Evolutionary conservation across 2,113 vertebrate species (phyloP).

Genomic region (Malurus cyaneus): DNA sequence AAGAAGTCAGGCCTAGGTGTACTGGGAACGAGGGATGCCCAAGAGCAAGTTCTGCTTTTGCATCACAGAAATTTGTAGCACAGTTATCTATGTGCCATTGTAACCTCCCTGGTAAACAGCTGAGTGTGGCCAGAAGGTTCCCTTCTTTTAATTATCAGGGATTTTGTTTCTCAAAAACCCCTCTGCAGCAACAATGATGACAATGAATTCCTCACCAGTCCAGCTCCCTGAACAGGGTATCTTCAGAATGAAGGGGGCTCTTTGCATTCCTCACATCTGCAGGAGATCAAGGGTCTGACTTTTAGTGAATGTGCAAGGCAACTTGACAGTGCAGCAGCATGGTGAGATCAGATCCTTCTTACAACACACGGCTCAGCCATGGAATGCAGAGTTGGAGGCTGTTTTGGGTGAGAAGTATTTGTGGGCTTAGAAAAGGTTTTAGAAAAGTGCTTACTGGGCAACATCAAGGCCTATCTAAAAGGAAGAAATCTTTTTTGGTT

Average conservation of each 20-base stretch:
- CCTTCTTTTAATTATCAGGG: not conserved
- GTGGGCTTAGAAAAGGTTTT: not conserved
- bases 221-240: not conserved
- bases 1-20: not conserved
- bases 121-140: not conserved
- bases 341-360: not conserved
- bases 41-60: not conserved
- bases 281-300: not conserved
- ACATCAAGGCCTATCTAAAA: not conserved
- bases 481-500: not conserved
- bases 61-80: not conserved
- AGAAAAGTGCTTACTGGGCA: not conserved
- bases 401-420: not conserved
- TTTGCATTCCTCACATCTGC: not conserved
- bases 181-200: not conserved
- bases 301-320: accelerated
- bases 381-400: not conserved
- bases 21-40: not conserved
- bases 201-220: not conserved
- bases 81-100: not conserved
- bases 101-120: not conserved
- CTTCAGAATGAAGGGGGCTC: not conserved
- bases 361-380: not conserved
- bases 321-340: not conserved
- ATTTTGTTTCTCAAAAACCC: not conserved